These are phyloP conservation scores for Norana najaformis DNA, from an alignment of 2,888 invertebrate genomes.

Conservation along the genomic window DNA sequence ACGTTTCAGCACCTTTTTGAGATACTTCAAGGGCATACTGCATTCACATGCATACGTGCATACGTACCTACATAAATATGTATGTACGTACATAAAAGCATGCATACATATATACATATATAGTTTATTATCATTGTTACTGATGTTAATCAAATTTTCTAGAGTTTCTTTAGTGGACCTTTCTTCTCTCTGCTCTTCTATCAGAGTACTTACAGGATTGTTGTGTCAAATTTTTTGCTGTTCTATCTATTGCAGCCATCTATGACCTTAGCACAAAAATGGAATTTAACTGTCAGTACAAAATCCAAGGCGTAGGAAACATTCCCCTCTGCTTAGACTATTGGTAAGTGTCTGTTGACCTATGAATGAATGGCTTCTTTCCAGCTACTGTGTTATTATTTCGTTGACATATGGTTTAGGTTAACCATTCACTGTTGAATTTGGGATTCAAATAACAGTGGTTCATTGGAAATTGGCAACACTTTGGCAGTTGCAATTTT, in stretches of 20 bases:
- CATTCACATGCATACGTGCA: no score
- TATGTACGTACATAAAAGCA: no score
- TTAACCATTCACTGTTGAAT: no score
- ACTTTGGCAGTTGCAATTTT: no score
- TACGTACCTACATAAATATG: no score
- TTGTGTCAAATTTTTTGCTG: background rate
- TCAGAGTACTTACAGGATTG: background rate
- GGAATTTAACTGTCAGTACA: conserved; percentile 62
- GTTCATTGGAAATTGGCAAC: no score
- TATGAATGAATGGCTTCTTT: background rate
- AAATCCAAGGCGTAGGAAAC: conserved; percentile 55
- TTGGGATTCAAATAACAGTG: no score
- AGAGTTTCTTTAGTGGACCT: background rate
- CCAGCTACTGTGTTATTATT: background rate
- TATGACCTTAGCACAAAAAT: conserved; percentile 62
- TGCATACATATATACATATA: no score
- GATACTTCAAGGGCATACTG: no score
- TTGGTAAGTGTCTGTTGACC: conserved; percentile 51
- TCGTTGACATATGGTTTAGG: no score
- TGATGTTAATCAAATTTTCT: background rate
- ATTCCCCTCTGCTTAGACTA: conserved; percentile 61
- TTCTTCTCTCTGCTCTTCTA: background rate
- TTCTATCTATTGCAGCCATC: conserved; percentile 42
- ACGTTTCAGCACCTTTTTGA: no score
- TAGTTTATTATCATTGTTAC: background rate